These are phyloP conservation scores for Lysandra bellargus DNA, from an alignment of 2,888 invertebrate species.

Conservation along the genomic window DNA sequence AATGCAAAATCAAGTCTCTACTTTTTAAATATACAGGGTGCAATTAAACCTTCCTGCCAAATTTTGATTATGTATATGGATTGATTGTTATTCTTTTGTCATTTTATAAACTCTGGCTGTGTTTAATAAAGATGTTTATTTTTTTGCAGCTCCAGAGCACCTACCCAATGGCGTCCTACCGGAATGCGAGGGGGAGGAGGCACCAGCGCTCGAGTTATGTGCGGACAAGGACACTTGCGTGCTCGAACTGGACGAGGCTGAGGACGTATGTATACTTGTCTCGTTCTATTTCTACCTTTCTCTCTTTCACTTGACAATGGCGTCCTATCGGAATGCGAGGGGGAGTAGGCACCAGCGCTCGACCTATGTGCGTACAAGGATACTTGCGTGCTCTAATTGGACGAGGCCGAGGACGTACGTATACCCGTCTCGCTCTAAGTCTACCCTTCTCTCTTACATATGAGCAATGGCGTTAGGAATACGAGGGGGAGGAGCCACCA, in stretches of 20 bases:
- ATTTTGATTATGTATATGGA: too few relatives aligned
- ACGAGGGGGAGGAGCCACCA: slow-evolving; percentile 56
- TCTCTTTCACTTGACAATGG: background rate
- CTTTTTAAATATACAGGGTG: too few relatives aligned
- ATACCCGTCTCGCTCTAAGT: background rate
- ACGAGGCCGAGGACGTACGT: slow-evolving; percentile 72
- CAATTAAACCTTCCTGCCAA: too few relatives aligned
- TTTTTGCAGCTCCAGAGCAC: slow-evolving; percentile 48
- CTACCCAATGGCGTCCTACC: slow-evolving; percentile 51
- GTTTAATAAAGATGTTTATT: too few relatives aligned
- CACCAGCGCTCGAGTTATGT: slow-evolving; percentile 85
- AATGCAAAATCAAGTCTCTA: too few relatives aligned
- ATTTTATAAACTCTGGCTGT: too few relatives aligned
- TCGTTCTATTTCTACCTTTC: background rate
- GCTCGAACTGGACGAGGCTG: slow-evolving; percentile 68
- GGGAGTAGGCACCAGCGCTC: slow-evolving; percentile 66
- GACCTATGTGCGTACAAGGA: slow-evolving; percentile 85
- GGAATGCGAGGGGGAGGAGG: slow-evolving; percentile 57
- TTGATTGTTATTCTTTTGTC: too few relatives aligned
- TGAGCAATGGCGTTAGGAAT: slow-evolving; percentile 39
- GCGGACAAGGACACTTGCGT: slow-evolving; percentile 71
- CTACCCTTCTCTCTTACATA: background rate
- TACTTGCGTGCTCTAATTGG: slow-evolving; percentile 67
- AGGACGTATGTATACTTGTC: slow-evolving; percentile 57
- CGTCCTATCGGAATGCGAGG: slow-evolving; percentile 51